Percentiles rank a stretch among this genome's conserved stretches.
Conservation (phyloP, 2,113 vertebrate species). For the Struthidea cinerea region DNA sequence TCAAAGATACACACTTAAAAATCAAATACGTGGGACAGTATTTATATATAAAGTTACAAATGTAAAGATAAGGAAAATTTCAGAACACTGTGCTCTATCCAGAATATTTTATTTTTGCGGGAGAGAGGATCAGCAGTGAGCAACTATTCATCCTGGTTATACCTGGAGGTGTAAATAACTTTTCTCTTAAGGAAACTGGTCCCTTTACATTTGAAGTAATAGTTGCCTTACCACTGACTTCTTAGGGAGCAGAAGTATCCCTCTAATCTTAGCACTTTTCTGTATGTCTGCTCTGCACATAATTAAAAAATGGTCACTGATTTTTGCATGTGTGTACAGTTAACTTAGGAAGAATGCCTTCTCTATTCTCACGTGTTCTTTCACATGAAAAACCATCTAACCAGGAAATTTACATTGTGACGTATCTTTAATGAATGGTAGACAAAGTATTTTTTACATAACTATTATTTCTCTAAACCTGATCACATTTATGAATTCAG, state of each 20-base stretch:
- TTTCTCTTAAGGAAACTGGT: neutral
- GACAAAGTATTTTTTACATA: neutral
- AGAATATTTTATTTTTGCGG: neutral
- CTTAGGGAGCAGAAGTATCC: neutral
- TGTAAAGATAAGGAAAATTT: neutral
- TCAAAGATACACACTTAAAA: neutral
- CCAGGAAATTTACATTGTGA: neutral
- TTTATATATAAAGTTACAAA: neutral
- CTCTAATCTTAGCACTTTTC: neutral
- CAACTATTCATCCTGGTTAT: neutral
- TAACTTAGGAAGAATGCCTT: neutral
- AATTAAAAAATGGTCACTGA: neutral
- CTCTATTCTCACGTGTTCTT: neutral
- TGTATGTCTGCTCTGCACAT: neutral
- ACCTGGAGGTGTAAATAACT: neutral
- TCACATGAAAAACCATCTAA: neutral
- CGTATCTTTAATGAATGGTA: neutral
- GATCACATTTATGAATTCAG: neutral
- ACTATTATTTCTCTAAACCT: neutral
- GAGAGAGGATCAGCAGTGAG: neutral
- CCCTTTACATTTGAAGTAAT: neutral
- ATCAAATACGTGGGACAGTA: neutral
- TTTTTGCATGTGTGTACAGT: neutral
- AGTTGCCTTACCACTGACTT: neutral
- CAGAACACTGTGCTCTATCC: neutral